phyloP scores from a whole-genome alignment of 23 tunicate genomes.

The Botrylloides violaceus region DNA sequence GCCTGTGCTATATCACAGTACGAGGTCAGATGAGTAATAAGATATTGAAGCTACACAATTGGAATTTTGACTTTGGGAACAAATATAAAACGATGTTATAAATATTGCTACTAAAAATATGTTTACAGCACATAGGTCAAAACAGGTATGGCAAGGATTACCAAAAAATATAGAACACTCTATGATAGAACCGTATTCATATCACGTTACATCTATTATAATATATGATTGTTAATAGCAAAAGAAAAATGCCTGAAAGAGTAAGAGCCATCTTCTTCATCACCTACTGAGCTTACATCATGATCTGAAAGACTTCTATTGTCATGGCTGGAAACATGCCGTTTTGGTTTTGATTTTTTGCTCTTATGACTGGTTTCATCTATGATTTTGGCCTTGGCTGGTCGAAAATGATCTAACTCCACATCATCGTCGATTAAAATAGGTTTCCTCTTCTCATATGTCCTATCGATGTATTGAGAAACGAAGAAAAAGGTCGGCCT shows the following conservation, averaged over 20 bases:
- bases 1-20: too few relatives aligned
- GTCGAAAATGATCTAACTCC: slow-evolving; percentile 17
- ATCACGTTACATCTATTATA: background rate
- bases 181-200: too few relatives aligned
- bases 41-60: too few relatives aligned
- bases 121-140: too few relatives aligned
- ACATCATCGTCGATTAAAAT: slow-evolving; percentile 13
- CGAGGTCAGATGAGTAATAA: too few relatives aligned
- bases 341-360: too few relatives aligned
- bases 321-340: background rate
- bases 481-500: background rate
- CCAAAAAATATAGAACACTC: too few relatives aligned
- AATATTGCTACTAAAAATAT: too few relatives aligned
- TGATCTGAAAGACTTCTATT: background rate
- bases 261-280: background rate
- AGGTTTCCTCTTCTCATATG: slow-evolving; percentile 14
- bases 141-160: too few relatives aligned
- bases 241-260: background rate
- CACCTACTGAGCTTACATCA: background rate
- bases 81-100: too few relatives aligned
- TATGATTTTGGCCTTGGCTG: slow-evolving; percentile 4
- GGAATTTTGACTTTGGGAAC: too few relatives aligned
- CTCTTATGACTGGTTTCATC: too few relatives aligned
- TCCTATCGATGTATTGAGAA: background rate
- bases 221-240: background rate